phyloP scores from a whole-genome alignment of 2,888 invertebrate genomes.

The Ceraclea dissimilis region DNA sequence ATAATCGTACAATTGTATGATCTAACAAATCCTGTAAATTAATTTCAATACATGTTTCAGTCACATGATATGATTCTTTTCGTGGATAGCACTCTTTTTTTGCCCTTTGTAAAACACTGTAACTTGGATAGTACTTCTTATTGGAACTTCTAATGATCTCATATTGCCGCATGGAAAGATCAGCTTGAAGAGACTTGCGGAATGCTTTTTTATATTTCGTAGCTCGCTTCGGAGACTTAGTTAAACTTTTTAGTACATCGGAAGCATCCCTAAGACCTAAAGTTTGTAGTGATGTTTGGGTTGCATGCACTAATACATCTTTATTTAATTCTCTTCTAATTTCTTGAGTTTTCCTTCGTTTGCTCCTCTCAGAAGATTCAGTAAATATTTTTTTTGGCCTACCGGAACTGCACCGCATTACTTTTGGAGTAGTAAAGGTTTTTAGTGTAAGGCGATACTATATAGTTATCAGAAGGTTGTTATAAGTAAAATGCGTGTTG shows the following conservation, averaged over 20 bases:
- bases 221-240: neutral
- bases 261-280: neutral
- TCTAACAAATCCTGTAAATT: neutral
- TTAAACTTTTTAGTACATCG: neutral
- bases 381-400: neutral
- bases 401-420: conserved; percentile 1
- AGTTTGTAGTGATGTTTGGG: neutral
- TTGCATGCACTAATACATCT: conserved; percentile 1
- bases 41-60: neutral
- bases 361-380: conserved; percentile 1
- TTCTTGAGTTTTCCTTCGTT: conserved; percentile 1
- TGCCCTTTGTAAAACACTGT: neutral
- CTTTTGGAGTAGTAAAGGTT: conserved; percentile 1
- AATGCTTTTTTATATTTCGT: conserved; percentile 3
- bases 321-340: neutral
- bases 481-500: too few relatives aligned
- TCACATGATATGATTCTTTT: neutral
- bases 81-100: conserved; percentile 4
- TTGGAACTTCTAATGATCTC: neutral
- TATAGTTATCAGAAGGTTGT: too few relatives aligned
- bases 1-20: neutral
- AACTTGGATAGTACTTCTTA: neutral
- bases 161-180: neutral
- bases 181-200: neutral
- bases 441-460: too few relatives aligned